These are phyloP conservation scores for Napeogenes inachia DNA, from an alignment of 2,888 invertebrate genomes.

Conservation along the genomic window DNA sequence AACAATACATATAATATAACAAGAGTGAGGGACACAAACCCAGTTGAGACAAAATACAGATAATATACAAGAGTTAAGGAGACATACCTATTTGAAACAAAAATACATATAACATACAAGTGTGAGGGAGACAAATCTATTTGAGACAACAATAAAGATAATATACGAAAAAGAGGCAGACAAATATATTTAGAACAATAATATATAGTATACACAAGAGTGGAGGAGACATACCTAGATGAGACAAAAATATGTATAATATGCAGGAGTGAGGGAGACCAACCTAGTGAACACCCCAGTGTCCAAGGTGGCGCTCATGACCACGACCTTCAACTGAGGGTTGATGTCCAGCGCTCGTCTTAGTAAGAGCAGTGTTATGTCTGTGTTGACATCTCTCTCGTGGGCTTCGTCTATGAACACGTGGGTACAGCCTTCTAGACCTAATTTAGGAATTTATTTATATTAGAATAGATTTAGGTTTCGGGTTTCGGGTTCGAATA, in stretches of 20 bases:
- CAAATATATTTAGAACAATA: neutral
- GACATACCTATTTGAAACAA: neutral
- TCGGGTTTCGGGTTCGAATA: too few species aligned
- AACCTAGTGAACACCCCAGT: conserved; percentile 78
- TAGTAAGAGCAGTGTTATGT: conserved; percentile 79
- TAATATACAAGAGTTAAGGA: neutral
- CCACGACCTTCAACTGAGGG: conserved; percentile 74
- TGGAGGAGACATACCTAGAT: conserved; percentile 53
- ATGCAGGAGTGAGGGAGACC: conserved; percentile 32
- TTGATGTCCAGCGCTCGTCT: conserved; percentile 75
- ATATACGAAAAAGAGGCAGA: neutral
- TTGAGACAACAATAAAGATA: neutral
- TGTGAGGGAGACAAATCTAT: conserved; percentile 54
- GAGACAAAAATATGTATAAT: neutral
- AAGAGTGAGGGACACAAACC: neutral
- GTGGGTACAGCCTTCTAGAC: conserved; percentile 79
- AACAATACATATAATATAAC: neutral
- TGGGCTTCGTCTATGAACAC: conserved; percentile 86
- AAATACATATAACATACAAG: neutral
- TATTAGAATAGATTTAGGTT: neutral
- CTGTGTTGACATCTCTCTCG: conserved; percentile 83
- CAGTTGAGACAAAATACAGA: neutral
- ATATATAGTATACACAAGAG: neutral
- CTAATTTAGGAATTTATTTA: conserved; percentile 34
- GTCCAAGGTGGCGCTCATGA: conserved; percentile 87